These are phyloP conservation scores for Gnatocerus cornutus DNA, from an alignment of 2,888 invertebrate species.

Conservation along the genomic window DNA sequence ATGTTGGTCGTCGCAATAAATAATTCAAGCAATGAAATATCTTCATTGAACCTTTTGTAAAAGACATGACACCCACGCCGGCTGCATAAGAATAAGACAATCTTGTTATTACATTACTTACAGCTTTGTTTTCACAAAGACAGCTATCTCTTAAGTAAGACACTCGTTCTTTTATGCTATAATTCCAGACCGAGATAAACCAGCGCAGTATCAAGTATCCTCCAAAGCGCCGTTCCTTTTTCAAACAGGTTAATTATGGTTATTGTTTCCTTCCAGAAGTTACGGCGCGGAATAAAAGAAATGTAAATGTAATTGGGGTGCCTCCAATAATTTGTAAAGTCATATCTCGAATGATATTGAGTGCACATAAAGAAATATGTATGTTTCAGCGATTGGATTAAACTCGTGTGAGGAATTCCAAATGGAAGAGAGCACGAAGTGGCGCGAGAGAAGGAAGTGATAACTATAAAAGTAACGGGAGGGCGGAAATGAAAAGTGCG, in stretches of 20 bases:
- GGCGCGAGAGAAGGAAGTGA: conserved; percentile 65
- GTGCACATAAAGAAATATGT: conserved; percentile 48
- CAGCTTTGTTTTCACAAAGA: conserved; percentile 22
- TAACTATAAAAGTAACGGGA: conserved; percentile 69
- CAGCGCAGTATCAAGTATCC: conserved; percentile 33
- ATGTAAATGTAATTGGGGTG: conserved; percentile 32
- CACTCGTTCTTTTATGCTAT: conserved; percentile 28
- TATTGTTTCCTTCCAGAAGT: conserved; percentile 5
- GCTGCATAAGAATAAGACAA: conserved; percentile 36
- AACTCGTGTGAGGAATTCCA: conserved; percentile 62
- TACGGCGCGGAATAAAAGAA: conserved; percentile 8
- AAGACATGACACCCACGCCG: conserved; percentile 19
- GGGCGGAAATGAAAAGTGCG: conserved; percentile 69
- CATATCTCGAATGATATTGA: conserved; percentile 36
- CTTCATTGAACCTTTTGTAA: conserved; percentile 38
- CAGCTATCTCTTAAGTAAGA: conserved; percentile 34
- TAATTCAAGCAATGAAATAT: conserved; percentile 34
- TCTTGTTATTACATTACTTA: conserved; percentile 28
- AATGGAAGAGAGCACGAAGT: conserved; percentile 47
- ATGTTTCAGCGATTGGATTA: conserved; percentile 59
- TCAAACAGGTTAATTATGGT: conserved; percentile 29
- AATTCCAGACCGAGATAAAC: conserved; percentile 27
- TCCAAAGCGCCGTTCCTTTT: conserved; percentile 26
- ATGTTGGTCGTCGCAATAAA: conserved; percentile 14
- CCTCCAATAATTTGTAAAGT: conserved; percentile 36